Base-by-base conservation (phyloP, 2,888 invertebrate species). In the Aethes cnicana region DNA sequence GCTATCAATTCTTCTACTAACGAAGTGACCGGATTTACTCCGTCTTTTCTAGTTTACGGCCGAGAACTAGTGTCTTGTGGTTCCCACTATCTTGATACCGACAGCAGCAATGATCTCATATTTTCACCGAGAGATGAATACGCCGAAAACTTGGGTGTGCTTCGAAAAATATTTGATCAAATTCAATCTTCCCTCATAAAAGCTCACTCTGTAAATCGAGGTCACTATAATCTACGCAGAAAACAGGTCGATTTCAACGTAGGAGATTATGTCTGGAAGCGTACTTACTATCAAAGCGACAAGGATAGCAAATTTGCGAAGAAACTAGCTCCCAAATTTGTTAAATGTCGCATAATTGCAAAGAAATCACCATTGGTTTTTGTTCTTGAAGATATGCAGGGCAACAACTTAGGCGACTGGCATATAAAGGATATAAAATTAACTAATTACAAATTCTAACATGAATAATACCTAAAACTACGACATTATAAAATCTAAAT, bases 1-100 rank as follows among this genome's bases (percentile, higher is more conserved):
- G 5, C 32, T 43, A 25, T 46, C 9, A 41, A 54, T 17, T 48
- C 43, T 23, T n/a, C n/a, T n/a, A n/a, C n/a, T n/a, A 37, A 44
- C n/a, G 14, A 32, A 32, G 12, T 32, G 1, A 53, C 47, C 2
- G 12, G 47, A 6, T 17, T 32, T 5, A 53, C 53, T 14, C 65
- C 68, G 0, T 63, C 66, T 0, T 63, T 66, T 7, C 42, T 71
- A 4, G 68, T 64, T 11, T 63, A 5, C 11, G 7, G 3, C 25
- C n/a, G n/a, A n/a, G n/a, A n/a, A n/a, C n/a, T n/a, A n/a, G 9
- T 4, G 7, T 4, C 11, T 2, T 39, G 39, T 39, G 39, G 39
- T 9, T 39, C 39, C 4, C 39, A 39, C 18, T 39, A 39, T 14
- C 4, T 23, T 7, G 7, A 39, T n/a, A 23, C 2, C 8, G 25